phyloP scores from a whole-genome alignment of 2,797 vertebrate genomes.

The Galagoides demidoff region DNA sequence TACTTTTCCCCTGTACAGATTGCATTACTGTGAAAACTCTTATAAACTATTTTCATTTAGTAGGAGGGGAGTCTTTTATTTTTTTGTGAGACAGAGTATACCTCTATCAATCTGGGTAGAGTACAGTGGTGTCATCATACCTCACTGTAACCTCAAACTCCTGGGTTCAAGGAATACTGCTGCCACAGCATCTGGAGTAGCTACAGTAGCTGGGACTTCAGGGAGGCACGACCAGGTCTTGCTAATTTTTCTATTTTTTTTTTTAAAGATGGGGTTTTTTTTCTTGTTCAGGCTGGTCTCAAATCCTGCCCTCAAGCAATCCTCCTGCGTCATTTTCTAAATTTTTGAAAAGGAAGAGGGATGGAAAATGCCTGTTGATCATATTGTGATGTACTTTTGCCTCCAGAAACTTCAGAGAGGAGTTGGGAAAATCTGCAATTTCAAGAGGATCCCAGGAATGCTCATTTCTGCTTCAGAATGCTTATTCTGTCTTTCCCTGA shows the following conservation, averaged over 20 bases:
- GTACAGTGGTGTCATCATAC: not conserved
- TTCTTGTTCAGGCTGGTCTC: not conserved
- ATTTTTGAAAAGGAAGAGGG: not conserved
- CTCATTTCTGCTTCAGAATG: slow-evolving; percentile 6
- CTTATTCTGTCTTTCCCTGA: slow-evolving; percentile 32
- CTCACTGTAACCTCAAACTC: not conserved
- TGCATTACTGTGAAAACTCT: not conserved
- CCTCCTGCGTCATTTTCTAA: not conserved
- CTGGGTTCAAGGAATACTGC: not conserved
- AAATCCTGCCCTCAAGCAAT: not conserved
- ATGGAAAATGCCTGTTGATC: slow-evolving; percentile 19
- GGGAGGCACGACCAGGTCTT: not conserved
- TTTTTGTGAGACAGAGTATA: not conserved
- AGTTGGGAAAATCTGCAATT: not conserved
- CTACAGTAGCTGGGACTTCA: not conserved
- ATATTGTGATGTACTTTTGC: slow-evolving; percentile 21
- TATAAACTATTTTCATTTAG: slow-evolving; percentile 16
- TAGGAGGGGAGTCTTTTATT: slow-evolving; percentile 2
- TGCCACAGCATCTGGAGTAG: not conserved
- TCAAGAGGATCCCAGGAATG: not conserved
- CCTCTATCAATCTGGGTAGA: not conserved
- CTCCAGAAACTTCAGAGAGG: slow-evolving; percentile 28
- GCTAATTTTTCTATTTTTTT: not conserved
- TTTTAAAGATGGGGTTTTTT: not conserved
- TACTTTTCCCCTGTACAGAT: not conserved